Evolutionary conservation across 2,888 invertebrate genomes (phyloP).

Genomic region (Amitus sp.): DNA sequence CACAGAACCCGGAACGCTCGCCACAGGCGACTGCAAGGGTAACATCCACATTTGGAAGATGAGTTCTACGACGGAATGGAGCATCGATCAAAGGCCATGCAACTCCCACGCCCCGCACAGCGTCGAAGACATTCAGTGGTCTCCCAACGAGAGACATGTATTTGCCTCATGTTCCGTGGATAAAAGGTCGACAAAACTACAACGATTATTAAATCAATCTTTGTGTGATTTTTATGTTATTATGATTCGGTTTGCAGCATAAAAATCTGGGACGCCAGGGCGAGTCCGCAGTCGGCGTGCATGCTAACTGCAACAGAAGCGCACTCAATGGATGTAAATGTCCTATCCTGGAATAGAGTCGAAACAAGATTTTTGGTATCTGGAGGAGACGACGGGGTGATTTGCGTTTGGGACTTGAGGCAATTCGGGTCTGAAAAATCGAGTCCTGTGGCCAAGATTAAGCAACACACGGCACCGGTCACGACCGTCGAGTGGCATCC

Average conservation of each 20-base stretch:
- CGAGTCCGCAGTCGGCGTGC: constrained; percentile 86
- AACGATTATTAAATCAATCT: too few species aligned
- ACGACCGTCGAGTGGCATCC: constrained; percentile 99
- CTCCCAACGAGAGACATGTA: constrained; percentile 92
- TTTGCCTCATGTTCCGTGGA: constrained; percentile 91
- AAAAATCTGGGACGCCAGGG: constrained; percentile 95
- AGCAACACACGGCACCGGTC: constrained; percentile 93
- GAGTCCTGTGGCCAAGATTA: constrained; percentile 90
- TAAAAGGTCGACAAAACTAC: too few species aligned
- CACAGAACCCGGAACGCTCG: constrained; percentile 82
- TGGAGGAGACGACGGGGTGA: constrained; percentile 95
- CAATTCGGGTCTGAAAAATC: constrained; percentile 76
- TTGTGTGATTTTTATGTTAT: too few species aligned
- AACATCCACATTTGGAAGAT: constrained; percentile 96
- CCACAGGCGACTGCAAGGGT: constrained; percentile 92
- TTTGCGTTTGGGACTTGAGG: constrained; percentile 96
- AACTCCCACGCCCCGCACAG: constrained; percentile 87
- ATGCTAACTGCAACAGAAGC: constrained; percentile 89
- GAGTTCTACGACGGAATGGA: constrained; percentile 80
- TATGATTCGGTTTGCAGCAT: constrained; percentile 76
- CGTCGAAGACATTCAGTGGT: constrained; percentile 99
- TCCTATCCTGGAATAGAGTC: constrained; percentile 94
- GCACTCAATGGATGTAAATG: constrained; percentile 94
- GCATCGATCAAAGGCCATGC: constrained; percentile 89
- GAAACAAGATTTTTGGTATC: constrained; percentile 72